Evolutionary conservation across 2,888 invertebrate species (phyloP).

Genomic region (Galeopsomyia nigrocyanea): DNA sequence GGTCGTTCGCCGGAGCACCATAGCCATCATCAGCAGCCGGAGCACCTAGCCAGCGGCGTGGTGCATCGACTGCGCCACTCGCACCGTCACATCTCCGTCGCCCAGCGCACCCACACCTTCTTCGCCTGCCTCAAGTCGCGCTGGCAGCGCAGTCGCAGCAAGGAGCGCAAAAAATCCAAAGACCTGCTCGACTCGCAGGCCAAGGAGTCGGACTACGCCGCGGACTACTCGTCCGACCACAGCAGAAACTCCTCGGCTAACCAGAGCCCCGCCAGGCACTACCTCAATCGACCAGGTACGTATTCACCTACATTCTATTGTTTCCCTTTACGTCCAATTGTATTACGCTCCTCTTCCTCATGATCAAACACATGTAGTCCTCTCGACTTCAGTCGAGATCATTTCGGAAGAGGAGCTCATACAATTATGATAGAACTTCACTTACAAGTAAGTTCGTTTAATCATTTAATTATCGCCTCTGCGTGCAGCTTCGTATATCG

Average conservation of each 20-base stretch:
- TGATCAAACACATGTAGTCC: too few species aligned
- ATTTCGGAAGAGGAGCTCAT: too few species aligned
- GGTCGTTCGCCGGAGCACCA: slow-evolving; percentile 69
- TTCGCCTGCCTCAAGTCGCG: slow-evolving; percentile 86
- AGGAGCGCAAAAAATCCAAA: slow-evolving; percentile 78
- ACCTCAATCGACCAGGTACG: slow-evolving; percentile 73
- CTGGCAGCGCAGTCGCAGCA: slow-evolving; percentile 80
- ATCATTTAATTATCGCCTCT: too few species aligned
- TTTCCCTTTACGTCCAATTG: too few species aligned
- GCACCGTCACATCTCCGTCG: slow-evolving; percentile 78
- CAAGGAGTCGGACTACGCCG: slow-evolving; percentile 76
- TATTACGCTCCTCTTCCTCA: too few species aligned
- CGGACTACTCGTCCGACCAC: slow-evolving; percentile 83
- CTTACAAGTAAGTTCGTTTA: too few species aligned
- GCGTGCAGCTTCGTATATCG: too few species aligned
- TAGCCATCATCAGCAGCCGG: slow-evolving; percentile 53
- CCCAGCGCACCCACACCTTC: slow-evolving; percentile 86
- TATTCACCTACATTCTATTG: too few species aligned
- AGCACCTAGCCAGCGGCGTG: slow-evolving; percentile 44
- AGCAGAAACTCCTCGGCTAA: slow-evolving; percentile 79
- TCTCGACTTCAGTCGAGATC: too few species aligned
- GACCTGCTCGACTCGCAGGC: slow-evolving; percentile 69
- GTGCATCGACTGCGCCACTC: slow-evolving; percentile 65
- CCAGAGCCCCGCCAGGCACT: slow-evolving; percentile 81
- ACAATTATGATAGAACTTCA: too few species aligned